phyloP scores from a whole-genome alignment of 2,888 invertebrate genomes.

The Eupelmus urozonus region DNA sequence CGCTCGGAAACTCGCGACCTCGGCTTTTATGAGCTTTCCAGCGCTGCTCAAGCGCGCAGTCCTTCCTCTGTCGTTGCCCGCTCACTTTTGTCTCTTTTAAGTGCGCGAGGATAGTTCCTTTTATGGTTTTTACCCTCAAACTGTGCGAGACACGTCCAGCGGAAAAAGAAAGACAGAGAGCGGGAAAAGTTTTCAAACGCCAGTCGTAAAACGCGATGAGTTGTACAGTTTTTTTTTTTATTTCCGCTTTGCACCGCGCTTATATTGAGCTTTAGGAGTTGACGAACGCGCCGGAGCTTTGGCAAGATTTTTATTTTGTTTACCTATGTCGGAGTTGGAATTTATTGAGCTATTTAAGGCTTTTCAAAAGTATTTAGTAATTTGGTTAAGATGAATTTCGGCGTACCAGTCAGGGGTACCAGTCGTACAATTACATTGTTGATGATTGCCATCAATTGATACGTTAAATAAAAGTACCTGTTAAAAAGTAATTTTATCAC shows the following conservation, averaged over 20 bases:
- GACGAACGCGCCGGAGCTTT: not conserved
- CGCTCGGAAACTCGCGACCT: constrained; percentile 9
- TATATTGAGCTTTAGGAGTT: not conserved
- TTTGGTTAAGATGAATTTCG: no score
- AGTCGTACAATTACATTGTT: no score
- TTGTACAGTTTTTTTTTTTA: not conserved
- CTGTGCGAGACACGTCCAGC: not conserved
- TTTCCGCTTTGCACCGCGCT: not conserved
- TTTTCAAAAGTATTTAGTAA: no score
- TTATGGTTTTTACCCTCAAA: constrained; percentile 20
- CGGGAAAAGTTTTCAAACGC: constrained; percentile 13
- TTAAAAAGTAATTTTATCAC: no score
- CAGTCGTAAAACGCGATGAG: not conserved
- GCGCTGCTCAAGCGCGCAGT: not conserved
- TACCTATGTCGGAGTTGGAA: no score
- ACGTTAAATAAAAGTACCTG: no score
- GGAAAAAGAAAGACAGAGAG: no score
- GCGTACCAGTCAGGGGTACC: no score
- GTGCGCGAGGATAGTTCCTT: constrained; percentile 7
- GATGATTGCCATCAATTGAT: no score
- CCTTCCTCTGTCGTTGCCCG: not conserved
- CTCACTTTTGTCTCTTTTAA: constrained; percentile 32
- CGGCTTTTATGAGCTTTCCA: constrained; percentile 41
- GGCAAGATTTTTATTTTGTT: not conserved
- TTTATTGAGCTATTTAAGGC: no score